Percentiles rank a stretch among this genome's conserved stretches.
Conservation (phyloP, 2,888 invertebrate genomes). For the Ischnura elegans region DNA sequence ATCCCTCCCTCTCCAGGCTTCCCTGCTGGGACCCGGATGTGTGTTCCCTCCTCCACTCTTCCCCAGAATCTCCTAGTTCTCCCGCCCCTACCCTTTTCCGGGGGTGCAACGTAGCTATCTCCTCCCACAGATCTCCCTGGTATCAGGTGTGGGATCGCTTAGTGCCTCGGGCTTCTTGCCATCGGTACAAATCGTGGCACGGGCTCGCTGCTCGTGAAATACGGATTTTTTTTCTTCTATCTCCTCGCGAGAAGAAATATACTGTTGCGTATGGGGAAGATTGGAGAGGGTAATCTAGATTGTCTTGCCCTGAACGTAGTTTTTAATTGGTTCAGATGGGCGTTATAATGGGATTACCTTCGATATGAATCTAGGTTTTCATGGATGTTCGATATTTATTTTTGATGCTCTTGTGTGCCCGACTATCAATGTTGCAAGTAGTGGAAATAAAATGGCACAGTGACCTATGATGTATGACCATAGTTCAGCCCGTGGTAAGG, state of each 20-base stretch:
- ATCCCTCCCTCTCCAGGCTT: not conserved
- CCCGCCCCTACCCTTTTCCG: no score
- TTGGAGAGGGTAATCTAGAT: not conserved
- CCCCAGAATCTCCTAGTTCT: no score
- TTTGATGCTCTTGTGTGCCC: no score
- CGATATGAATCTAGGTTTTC: no score
- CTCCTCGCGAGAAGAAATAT: not conserved
- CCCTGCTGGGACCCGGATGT: not conserved
- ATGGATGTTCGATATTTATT: no score
- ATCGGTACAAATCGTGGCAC: slow-evolving; percentile 14
- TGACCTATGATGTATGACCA: no score
- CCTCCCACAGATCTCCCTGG: not conserved
- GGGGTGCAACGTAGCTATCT: not conserved
- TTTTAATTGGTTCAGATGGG: no score
- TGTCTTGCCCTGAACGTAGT: not conserved
- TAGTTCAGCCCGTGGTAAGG: no score
- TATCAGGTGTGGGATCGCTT: not conserved
- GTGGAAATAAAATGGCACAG: no score
- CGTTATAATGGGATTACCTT: no score
- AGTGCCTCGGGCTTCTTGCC: not conserved
- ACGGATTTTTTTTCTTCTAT: not conserved
- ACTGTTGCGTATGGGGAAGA: not conserved
- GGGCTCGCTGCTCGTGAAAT: not conserved
- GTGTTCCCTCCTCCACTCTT: not conserved
- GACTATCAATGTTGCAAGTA: no score